Evolutionary conservation across 2,113 vertebrate genomes (phyloP), one percentile per base, ranked within the genome.

Genomic region (Chaenocephalus aceratus): DNA sequence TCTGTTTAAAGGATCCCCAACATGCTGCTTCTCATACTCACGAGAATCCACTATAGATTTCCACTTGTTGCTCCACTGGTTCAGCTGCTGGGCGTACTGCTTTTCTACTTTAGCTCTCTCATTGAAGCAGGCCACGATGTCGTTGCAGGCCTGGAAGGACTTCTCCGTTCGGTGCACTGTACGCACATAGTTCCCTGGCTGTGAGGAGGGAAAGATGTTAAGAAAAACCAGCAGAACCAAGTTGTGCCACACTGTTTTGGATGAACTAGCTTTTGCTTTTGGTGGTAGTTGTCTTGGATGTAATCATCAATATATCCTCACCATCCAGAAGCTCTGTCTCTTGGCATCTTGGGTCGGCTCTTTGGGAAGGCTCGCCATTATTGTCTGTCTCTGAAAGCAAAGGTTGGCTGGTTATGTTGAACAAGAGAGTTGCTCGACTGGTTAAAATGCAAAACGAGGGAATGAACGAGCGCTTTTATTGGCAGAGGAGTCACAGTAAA

Each of bases 11-110:
- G 11, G n/a, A 63, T 5, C 46, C 26, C 10, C 49, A n/a, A 30
- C 48, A 63, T 12, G 48, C 34, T 51, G 60, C 14, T 56, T 67
- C 21, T 67, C 11, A 56, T 75, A 93, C 96, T 94, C 72, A 97
- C 96, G 88, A 10, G 91, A 90, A 56, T 96, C 95, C 16, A 95
- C 92, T 6, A 96, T 91, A 10, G 94, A 81, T 81, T 94, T 96
- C 96, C 96, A 97, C 83, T 96, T 97, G 88, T 75, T 93, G 89
- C 95, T 96, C 96, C 96, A 97, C 53, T 95, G 94, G 45, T 88
- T 94, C 82, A 96, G 95, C 89, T 96, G 96, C 83, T 94, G 92
- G 10, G 95, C 93, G 16, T 96, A 96, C 48, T 87, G 94, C 18
- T 92, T 93, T 73, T 97, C 96, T 16, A 97, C 95, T 46, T 89